Evolutionary conservation across 2,113 vertebrate species (phyloP), one percentile per base, ranked within the genome.

Genomic region (Paramisgurnus dabryanus): DNA sequence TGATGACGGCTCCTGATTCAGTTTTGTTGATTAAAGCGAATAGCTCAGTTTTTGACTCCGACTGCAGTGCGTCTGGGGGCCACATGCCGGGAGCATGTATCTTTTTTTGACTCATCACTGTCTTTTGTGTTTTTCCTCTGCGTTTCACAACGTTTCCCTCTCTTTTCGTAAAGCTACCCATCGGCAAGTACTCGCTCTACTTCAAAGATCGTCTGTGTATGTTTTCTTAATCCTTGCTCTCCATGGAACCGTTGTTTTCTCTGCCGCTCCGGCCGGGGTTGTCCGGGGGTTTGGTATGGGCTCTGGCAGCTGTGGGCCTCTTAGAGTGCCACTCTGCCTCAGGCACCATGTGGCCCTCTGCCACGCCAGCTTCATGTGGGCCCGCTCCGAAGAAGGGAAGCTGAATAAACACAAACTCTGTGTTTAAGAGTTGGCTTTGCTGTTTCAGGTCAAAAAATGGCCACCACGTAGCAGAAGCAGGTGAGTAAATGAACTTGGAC

Each of bases 341-440:
- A 58, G 71, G 73, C 78, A 60, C 43, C 67, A 47, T 64, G 67
- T 73, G 67, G 76, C 67, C 69, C 67, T 41, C 79, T 75, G 58
- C 76, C 80, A 87, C 78, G 83, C 87, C 79, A 86, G 81, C 82
- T 84, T 90, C 89, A 87, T 75, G 58, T 43, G 80, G 82, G 88
- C 87, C 80, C 49, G 77, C 81, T 84, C 76, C 76, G 81, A 86
- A 79, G 69, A 81, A 86, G 83, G 86, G 86, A 91, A 93, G 91
- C 92, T 92, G 91, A 90, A 88, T 86, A 90, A 93, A 93, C 91
- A 92, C 65, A 53, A 80, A 76, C 80, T 74, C 17, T 81, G 67
- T 63, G 3, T 63, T 53, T 68, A 66, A 80, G 67, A 80, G 78
- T 55, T 50, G 45, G 39, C 72, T 67, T 61, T 67, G 64, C 64